Evolutionary conservation across 2,797 vertebrate species (phyloP), one percentile per base, ranked within the genome.

Genomic region (Pseudochaenichthys georgianus): DNA sequence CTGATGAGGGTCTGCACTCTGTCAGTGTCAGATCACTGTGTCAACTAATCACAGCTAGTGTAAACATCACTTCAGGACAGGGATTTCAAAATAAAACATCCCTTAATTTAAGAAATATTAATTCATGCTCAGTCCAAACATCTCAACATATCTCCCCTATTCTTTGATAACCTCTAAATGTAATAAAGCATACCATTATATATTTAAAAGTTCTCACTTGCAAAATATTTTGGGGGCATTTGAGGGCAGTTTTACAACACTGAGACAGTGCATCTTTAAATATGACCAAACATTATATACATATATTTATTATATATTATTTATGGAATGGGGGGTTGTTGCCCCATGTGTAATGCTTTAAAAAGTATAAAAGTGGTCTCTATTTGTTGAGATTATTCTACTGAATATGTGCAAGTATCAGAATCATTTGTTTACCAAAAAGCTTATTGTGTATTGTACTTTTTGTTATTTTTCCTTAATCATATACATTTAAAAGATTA

Each of bases 1-100:
- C 79, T 68, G 78, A 84, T 78, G 71, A 64, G 87, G 74, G 78
- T 92, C 92, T 95, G 94, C 81, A 70, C 86, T 93, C 57, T 89
- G 86, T 95, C 94, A 95, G 58, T 87, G 86, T 82, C 90, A 90
- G 78, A 70, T 65, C 41, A 9, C 52, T n/a, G 60, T 87, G 60
- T 87, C 75, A 83, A 85, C 77, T 31, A 70, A 4, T 1, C 17
- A 46, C 43, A 0, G 7, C 2, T 34, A 21, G 13, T 47, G n/a
- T 46, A 28, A 43, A 41, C 2, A 57, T 1, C 23, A 9, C 21
- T 19, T 51, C 57, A 51, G 58, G 53, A 10, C 2, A 1, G 1
- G 50, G 2, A 43, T 81, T 88, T 91, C 91, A 93, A 64, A 90
- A 84, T 90, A 85, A 88, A 81, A 85, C 5, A 19, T 11, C 9